These are phyloP conservation scores for Lepus timidus DNA, from an alignment of 2,113 vertebrate genomes.

Conservation along the genomic window DNA sequence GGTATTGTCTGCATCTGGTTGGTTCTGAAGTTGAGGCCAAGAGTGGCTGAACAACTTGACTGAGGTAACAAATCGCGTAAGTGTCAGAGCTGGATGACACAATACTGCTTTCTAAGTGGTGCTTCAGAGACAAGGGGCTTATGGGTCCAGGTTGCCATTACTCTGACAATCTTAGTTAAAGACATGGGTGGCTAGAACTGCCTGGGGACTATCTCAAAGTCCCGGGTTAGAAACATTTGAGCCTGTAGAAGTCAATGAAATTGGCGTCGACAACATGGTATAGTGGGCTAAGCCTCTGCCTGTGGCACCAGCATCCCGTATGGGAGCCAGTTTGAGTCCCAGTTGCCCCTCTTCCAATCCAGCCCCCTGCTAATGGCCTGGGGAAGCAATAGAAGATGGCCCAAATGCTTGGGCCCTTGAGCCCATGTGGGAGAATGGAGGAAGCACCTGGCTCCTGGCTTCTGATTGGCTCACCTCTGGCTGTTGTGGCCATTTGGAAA, in stretches of 20 bases:
- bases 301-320: too few species aligned
- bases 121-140: conserved; percentile 6
- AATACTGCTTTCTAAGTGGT: background rate
- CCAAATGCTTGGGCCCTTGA: too few species aligned
- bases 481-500: too few species aligned
- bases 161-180: background rate
- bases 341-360: too few species aligned
- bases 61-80: background rate
- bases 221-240: background rate
- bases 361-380: too few species aligned
- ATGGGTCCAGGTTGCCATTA: background rate
- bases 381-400: too few species aligned
- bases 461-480: too few species aligned
- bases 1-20: background rate
- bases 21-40: background rate
- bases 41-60: conserved; percentile 19
- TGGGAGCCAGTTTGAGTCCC: too few species aligned
- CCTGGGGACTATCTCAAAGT: background rate
- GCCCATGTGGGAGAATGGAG: too few species aligned
- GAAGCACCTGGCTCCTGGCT: too few species aligned
- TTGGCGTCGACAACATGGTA: too few species aligned
- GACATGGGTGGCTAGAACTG: background rate
- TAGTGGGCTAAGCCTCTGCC: too few species aligned
- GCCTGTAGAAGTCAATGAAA: background rate
- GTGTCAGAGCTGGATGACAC: background rate